Base-by-base conservation (phyloP, 1,140 invertebrate species). In the Drosophila pseudoananassae region DNA sequence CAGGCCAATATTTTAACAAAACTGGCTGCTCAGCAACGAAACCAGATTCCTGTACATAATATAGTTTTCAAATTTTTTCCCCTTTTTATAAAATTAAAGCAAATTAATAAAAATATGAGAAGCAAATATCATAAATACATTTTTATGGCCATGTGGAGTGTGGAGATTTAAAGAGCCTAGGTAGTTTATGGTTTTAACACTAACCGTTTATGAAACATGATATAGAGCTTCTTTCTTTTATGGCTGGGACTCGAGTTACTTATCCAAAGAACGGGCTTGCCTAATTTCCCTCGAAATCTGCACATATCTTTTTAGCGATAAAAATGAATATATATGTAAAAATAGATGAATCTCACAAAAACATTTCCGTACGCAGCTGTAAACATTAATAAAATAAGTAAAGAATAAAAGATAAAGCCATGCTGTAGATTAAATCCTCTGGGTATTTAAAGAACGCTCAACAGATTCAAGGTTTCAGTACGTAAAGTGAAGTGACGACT, bases 21-120 rank as follows among this genome's bases (percentile, higher is more conserved):
- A 2, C 5, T 0, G 0, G 0, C 0, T 78, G 79, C n/a, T 0
- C 0, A 0, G 2, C 0, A 0, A 20, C 6, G 9, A 70, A 82
- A 17, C 79, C 75, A 0, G 59, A 47, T 25, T 33, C 23, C 23
- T 82, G 78, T 71, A 58, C 55, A 46, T 23, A 46, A 46, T 46
- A 46, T 17, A 43, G 14, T 15, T n/a, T 40, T 17, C 1, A 14
- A 43, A n/a, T n/a, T 14, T 6, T 46, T 23, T 20, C 23, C 17
- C 23, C 6, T 20, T 23, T 5, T 43, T 43, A 8, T 40, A 15
- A 40, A n/a, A 15, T n/a, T 4, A 40, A 14, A 40, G 10, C 14
- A 40, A 43, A 43, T 20, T 23, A 46, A 46, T 46, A 46, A 17
- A 46, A 46, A 12, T 4, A 20, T 12, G 10, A 36, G 3, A n/a